phyloP scores from a whole-genome alignment of 2,888 invertebrate genomes.

The Timema cristinae region DNA sequence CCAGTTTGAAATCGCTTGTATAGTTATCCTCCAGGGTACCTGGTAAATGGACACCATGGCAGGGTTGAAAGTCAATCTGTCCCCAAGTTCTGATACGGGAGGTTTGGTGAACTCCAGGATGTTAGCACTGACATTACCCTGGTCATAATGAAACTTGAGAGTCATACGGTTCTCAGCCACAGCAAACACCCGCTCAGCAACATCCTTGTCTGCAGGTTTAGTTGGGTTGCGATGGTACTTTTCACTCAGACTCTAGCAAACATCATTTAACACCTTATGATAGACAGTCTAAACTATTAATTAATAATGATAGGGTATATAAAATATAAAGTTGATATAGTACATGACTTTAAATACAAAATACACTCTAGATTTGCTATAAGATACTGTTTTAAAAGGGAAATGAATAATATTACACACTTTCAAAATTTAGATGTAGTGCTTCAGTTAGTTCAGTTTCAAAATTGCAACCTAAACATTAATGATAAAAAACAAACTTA shows the following conservation, averaged over 20 bases:
- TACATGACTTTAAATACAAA: constrained; percentile 29
- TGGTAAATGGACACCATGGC: constrained; percentile 62
- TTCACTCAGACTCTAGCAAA: constrained; percentile 55
- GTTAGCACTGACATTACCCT: constrained; percentile 57
- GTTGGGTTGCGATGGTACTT: constrained; percentile 55
- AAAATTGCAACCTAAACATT: too few relatives aligned
- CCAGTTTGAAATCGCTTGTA: too few relatives aligned
- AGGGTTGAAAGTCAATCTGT: constrained; percentile 59
- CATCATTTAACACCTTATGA: constrained; percentile 1
- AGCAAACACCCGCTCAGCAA: constrained; percentile 62
- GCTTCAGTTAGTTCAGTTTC: too few relatives aligned
- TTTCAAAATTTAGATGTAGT: too few relatives aligned
- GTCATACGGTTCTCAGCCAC: constrained; percentile 57
- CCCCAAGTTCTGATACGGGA: constrained; percentile 64
- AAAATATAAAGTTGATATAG: constrained; percentile 29
- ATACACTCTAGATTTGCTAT: too few relatives aligned
- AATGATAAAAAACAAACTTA: too few relatives aligned
- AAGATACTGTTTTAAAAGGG: neutral
- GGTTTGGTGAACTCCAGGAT: constrained; percentile 66
- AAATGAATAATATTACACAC: too few relatives aligned
- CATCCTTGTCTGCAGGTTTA: constrained; percentile 53
- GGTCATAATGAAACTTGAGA: constrained; percentile 60
- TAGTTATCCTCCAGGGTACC: constrained; percentile 41
- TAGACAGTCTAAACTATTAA: neutral
- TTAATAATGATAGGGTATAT: neutral